Evolutionary conservation across 2,888 invertebrate species (phyloP), one percentile per base, ranked within the genome.

Genomic region (Drosophila barbarae): DNA sequence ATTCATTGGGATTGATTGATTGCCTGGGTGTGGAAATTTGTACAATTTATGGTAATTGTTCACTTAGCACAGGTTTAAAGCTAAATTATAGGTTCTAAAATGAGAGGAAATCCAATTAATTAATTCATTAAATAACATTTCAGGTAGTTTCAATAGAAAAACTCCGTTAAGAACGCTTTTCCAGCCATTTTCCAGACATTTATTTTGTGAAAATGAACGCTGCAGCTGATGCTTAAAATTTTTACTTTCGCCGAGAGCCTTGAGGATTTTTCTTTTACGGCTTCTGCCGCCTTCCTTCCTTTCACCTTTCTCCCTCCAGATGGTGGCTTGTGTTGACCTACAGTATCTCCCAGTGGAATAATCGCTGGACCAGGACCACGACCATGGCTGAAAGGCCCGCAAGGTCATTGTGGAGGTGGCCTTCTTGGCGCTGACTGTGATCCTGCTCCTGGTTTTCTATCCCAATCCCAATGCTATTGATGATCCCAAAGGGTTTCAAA

Each of bases 401-500:
- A 67, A 67, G 66, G 66, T 67, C 66, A 38, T 32, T 10, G 38
- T 39, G 38, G 12, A 61, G 46, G 63, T 39, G 63, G n/a, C n/a
- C n/a, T n/a, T n/a, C n/a, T n/a, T n/a, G n/a, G 13, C 5, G 4
- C 12, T 7, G 8, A 5, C 8, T 30, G 12, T 18, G 30, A 18
- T 21, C 28, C 52, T 53, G 18, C 28, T 38, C 4, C 28, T 28
- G 28, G 10, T 15, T 4, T 13, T 28, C 2, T 18, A 18, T 18
- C 18, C 18, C 18, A 5, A 5, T 35, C 15, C 35, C 28, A 10
- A 6, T 36, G 35, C 36, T 12, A 32, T 59, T 38, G 59, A 38
- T 46, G 61, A 21, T 67, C 69, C 58, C 69, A n/a, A 68, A 35
- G 69, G 69, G 39, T 39, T 56, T 32, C 32, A 10, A 65, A 49